Evolutionary conservation across 2,797 vertebrate genomes (phyloP).

Genomic region (Xerus rutilus): DNA sequence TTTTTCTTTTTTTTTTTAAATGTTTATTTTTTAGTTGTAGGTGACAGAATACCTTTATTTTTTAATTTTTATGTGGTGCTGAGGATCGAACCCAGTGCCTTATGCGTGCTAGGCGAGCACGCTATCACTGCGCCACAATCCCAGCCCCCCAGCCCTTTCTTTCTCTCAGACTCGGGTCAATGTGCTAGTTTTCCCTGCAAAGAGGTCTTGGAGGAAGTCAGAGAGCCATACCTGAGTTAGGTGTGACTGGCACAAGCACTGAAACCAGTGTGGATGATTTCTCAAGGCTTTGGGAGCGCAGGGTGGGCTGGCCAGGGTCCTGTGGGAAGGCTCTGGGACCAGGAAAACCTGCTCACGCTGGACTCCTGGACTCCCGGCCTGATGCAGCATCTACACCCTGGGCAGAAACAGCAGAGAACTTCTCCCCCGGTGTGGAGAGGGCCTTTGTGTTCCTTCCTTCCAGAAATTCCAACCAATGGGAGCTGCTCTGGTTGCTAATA

Average conservation of each 20-base stretch:
- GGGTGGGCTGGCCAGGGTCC: neutral
- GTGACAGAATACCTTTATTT: too few species aligned
- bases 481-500: neutral
- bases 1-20: too few species aligned
- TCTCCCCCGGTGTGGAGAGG: neutral
- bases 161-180: too few species aligned
- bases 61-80: too few species aligned
- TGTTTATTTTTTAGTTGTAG: too few species aligned
- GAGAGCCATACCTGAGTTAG: neutral
- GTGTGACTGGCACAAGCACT: neutral
- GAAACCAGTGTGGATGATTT: neutral
- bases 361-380: neutral
- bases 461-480: neutral
- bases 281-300: neutral
- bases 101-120: too few species aligned
- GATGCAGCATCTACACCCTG: neutral
- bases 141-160: neutral
- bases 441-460: neutral
- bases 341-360: rapidly evolving
- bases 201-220: neutral
- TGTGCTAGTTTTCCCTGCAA: neutral
- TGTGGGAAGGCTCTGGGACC: neutral
- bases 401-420: neutral
- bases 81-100: too few species aligned
- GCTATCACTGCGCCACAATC: too few species aligned